These are phyloP conservation scores for Chrysemys picta DNA, from an alignment of 2,113 vertebrate genomes.

Conservation along the genomic window DNA sequence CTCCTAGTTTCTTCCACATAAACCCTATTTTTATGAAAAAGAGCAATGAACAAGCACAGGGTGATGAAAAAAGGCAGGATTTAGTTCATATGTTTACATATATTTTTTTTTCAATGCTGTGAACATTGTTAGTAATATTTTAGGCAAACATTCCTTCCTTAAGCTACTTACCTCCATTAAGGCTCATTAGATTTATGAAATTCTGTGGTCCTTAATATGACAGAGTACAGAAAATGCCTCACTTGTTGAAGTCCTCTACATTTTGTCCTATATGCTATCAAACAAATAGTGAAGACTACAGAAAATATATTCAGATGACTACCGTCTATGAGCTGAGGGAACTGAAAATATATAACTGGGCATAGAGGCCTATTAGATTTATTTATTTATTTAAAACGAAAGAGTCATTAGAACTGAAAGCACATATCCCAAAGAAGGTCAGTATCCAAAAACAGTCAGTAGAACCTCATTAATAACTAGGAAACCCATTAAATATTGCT, in stretches of 20 bases:
- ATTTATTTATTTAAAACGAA: not conserved
- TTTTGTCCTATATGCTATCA: not conserved
- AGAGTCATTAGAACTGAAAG: not conserved
- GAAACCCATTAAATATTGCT: rapidly evolving
- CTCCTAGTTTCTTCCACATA: not conserved
- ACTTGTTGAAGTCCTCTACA: not conserved
- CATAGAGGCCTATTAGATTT: not conserved
- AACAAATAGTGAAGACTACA: not conserved
- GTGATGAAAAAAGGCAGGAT: not conserved
- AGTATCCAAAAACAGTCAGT: rapidly evolving
- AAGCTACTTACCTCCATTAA: rapidly evolving
- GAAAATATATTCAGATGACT: not conserved
- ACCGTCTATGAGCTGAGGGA: rapidly evolving
- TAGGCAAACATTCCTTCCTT: not conserved
- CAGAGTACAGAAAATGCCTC: not conserved
- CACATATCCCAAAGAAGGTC: not conserved
- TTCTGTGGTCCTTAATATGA: not conserved
- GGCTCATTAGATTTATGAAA: not conserved
- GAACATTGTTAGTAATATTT: not conserved
- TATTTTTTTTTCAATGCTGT: not conserved
- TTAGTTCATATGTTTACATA: not conserved
- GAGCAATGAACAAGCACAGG: not conserved
- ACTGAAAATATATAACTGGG: rapidly evolving
- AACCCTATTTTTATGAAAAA: not conserved
- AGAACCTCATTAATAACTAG: not conserved